These are phyloP conservation scores for Byasa hedistus DNA, from an alignment of 2,888 invertebrate species.

Conservation along the genomic window DNA sequence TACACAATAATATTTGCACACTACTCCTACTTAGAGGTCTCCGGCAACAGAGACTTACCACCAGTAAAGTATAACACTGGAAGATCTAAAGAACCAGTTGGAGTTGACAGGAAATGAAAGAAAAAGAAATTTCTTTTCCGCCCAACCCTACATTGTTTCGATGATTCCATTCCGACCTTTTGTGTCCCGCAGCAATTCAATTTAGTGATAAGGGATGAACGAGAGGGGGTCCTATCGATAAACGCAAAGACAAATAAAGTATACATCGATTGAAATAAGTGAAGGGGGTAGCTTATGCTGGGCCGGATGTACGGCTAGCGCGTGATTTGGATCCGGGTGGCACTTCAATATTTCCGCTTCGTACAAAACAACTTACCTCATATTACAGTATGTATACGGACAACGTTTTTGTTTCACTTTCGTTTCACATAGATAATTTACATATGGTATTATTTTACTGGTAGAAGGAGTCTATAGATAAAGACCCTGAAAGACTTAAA, in stretches of 20 bases:
- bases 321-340: slow-evolving; percentile 21
- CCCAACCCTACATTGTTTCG: slow-evolving; percentile 49
- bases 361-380: background rate
- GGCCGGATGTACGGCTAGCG: slow-evolving; percentile 16
- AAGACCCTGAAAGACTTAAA: too few relatives aligned
- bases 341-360: background rate
- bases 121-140: slow-evolving; percentile 7
- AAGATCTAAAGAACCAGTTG: too few relatives aligned
- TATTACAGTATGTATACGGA: background rate
- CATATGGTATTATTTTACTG: too few relatives aligned
- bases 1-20: too few relatives aligned
- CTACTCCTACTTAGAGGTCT: too few relatives aligned
- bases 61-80: too few relatives aligned
- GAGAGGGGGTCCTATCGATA: slow-evolving; percentile 49
- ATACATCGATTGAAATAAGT: slow-evolving; percentile 48
- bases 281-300: slow-evolving; percentile 31
- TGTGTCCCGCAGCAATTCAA: slow-evolving; percentile 66
- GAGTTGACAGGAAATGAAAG: background rate
- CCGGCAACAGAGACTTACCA: too few relatives aligned
- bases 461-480: too few relatives aligned
- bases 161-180: slow-evolving; percentile 49
- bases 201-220: slow-evolving; percentile 67
- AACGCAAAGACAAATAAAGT: slow-evolving; percentile 64
- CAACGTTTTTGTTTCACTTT: too few relatives aligned
- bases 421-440: too few relatives aligned